Conservation (phyloP, 2,888 invertebrate genomes). For the Calameuta pallipes region DNA sequence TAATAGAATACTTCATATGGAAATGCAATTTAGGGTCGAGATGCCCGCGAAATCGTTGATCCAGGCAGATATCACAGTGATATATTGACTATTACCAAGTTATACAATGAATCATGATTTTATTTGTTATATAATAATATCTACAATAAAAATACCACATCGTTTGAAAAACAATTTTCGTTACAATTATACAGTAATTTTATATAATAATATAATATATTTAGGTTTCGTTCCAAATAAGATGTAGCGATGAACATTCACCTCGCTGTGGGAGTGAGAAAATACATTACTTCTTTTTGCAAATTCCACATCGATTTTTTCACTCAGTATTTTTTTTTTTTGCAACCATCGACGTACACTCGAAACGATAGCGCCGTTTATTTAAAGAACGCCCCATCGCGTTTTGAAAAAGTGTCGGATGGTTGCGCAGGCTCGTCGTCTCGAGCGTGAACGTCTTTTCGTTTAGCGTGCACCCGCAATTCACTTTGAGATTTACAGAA, state of each 20-base stretch:
- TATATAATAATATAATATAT: constrained; percentile 59
- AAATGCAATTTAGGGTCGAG: no score
- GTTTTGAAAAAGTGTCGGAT: constrained; percentile 33
- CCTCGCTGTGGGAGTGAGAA: constrained; percentile 63
- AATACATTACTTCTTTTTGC: constrained; percentile 57
- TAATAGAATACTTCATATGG: no score
- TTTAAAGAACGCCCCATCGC: constrained; percentile 21
- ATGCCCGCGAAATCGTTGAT: no score
- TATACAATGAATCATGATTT: constrained; percentile 63
- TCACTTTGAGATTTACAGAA: constrained; percentile 45
- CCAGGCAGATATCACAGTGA: no score
- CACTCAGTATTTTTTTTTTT: constrained; percentile 48
- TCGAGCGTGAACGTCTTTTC: constrained; percentile 30
- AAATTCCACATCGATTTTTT: constrained; percentile 59
- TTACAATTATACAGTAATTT: constrained; percentile 65
- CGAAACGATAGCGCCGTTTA: constrained; percentile 37
- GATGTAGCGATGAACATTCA: constrained; percentile 63
- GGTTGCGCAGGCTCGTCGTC: constrained; percentile 14
- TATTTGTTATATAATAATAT: constrained; percentile 65
- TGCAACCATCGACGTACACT: constrained; percentile 30
- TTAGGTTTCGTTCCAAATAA: constrained; percentile 57
- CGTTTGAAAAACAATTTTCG: constrained; percentile 65
- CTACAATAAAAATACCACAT: constrained; percentile 66
- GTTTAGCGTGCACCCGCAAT: constrained; percentile 30
- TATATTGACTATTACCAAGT: background rate